A percentile compares a stretch with the other conserved stretches of the same genome.
phyloP scores from a whole-genome alignment of 2,888 invertebrate species.

The Drosophila limbata region DNA sequence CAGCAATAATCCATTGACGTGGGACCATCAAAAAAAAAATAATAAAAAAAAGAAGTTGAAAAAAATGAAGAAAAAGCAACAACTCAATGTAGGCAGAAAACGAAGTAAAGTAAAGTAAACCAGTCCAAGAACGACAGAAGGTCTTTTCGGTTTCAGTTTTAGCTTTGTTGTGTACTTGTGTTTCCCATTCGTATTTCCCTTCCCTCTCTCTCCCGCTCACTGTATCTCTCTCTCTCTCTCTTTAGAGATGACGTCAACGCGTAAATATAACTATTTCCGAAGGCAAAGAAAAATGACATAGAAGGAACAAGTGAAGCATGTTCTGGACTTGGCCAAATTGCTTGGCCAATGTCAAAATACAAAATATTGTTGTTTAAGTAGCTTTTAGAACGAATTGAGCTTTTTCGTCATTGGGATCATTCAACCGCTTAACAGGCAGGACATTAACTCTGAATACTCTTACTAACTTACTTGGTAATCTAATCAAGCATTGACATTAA shows the following conservation, averaged over 20 bases:
- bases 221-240: conserved; percentile 1
- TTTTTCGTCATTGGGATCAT: conserved; percentile 9
- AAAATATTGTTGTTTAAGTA: conserved; percentile 27
- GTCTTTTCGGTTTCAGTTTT: conserved; percentile 33
- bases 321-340: conserved; percentile 44
- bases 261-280: conserved; percentile 71
- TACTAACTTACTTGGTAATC: background rate
- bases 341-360: conserved; percentile 26
- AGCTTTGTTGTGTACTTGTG: conserved; percentile 41
- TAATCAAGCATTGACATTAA: background rate
- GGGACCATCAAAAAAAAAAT: conserved; percentile 27
- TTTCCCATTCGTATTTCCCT: conserved; percentile 44
- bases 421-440: conserved; percentile 18
- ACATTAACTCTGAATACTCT: conserved; percentile 9
- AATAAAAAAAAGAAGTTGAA: background rate
- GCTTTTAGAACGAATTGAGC: conserved; percentile 15
- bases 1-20: conserved; percentile 48
- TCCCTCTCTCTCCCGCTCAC: background rate
- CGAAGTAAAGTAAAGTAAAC: conserved; percentile 49
- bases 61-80: conserved; percentile 7
- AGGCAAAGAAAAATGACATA: conserved; percentile 41
- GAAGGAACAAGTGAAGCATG: conserved; percentile 55
- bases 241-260: conserved; percentile 65
- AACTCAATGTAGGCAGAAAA: conserved; percentile 13
- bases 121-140: conserved; percentile 52